A percentile compares a stretch with the other conserved stretches of the same genome.
phyloP scores from a whole-genome alignment of 2,113 vertebrate genomes.

The Microcebus griseorufus region DNA sequence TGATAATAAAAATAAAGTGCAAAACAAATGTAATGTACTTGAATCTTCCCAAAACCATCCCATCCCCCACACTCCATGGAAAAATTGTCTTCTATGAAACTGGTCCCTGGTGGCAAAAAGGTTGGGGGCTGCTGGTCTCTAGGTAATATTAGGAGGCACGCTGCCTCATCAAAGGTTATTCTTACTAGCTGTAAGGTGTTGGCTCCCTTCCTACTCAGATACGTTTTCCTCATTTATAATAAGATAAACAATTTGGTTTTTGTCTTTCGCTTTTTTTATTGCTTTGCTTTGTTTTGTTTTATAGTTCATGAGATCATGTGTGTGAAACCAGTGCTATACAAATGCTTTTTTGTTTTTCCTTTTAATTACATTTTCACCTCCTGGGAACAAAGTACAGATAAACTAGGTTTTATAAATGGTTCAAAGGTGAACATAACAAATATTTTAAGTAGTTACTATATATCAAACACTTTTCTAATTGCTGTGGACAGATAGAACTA shows the following conservation, averaged over 20 bases:
- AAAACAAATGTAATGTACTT: no score
- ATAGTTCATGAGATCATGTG: background rate
- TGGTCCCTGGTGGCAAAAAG: no score
- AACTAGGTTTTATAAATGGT: background rate
- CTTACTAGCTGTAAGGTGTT: background rate
- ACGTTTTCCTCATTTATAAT: background rate
- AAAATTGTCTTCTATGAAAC: no score
- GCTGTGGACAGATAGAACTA: background rate
- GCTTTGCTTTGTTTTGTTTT: background rate
- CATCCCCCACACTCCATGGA: no score
- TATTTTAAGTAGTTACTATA: background rate
- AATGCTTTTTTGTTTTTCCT: background rate
- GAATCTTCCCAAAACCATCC: no score
- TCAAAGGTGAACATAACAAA: background rate
- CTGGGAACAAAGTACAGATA: background rate
- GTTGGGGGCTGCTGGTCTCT: no score
- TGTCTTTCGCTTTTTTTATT: background rate
- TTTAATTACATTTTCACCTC: constrained; percentile 11
- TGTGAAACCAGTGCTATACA: background rate
- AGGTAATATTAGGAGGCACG: background rate
- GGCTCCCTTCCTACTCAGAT: background rate
- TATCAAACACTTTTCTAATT: background rate
- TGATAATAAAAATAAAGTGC: no score
- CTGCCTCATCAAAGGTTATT: background rate
- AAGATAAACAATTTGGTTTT: background rate